A percentile compares a stretch with the other conserved stretches of the same genome.
Conservation (phyloP, 1,140 invertebrate species). For the Macrosteles quadrilineatus region DNA sequence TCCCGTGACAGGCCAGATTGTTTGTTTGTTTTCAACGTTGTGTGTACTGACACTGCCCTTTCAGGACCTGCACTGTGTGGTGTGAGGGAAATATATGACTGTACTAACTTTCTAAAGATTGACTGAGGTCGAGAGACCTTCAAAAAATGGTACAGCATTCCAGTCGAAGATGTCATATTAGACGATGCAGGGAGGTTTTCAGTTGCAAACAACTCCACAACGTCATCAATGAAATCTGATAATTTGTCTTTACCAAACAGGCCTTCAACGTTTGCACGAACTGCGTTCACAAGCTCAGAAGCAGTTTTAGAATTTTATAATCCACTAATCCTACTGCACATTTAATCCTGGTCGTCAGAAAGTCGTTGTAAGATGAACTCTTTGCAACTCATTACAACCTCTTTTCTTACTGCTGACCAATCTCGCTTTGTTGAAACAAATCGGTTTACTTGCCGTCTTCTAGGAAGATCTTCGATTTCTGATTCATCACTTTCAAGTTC, state of each 20-base stretch:
- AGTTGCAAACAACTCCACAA: not conserved
- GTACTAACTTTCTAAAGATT: not conserved
- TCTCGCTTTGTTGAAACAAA: no score
- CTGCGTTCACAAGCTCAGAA: not conserved
- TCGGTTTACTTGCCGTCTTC: no score
- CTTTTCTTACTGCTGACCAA: no score
- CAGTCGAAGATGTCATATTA: not conserved
- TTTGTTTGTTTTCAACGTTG: not conserved
- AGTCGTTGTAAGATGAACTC: not conserved
- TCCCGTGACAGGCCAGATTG: not conserved
- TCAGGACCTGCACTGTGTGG: not conserved
- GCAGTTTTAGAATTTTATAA: not conserved
- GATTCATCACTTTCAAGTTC: not conserved
- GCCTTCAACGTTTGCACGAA: not conserved
- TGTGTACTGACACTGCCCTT: not conserved
- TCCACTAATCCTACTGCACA: not conserved
- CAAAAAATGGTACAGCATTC: not conserved
- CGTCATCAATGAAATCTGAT: not conserved
- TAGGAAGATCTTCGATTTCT: not conserved
- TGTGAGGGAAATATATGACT: not conserved
- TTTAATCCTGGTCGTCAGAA: not conserved
- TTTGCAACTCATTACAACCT: no score
- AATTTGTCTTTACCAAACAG: not conserved
- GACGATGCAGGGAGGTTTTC: not conserved
- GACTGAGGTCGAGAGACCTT: not conserved